Percentiles rank a stretch among this genome's conserved stretches.
phyloP scores from a whole-genome alignment of 2,797 vertebrate species.

The Loris lydekkerianus region DNA sequence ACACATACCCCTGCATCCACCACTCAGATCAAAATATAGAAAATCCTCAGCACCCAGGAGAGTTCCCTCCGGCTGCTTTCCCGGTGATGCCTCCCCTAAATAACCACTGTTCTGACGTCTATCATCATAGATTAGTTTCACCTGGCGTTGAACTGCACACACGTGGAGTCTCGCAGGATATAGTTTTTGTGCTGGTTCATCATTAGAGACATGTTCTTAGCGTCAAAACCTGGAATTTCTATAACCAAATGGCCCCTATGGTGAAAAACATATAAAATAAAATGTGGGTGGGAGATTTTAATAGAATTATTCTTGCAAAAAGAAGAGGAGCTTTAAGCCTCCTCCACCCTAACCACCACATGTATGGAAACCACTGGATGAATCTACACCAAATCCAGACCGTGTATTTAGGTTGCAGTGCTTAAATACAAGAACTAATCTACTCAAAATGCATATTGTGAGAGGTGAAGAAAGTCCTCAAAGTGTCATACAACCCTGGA shows the following conservation, averaged over 20 bases:
- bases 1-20: neutral
- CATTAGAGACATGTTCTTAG: neutral
- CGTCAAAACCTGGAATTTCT: neutral
- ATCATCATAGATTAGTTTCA: rapidly evolving
- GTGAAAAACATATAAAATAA: neutral
- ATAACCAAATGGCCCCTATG: neutral
- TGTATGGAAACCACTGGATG: neutral
- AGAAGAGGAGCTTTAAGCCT: neutral
- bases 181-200: neutral
- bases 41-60: neutral
- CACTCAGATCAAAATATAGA: neutral
- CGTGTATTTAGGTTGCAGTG: neutral
- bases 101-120: neutral
- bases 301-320: neutral
- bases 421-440: neutral
- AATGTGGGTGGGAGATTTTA: neutral
- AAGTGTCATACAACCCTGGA: neutral
- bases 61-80: neutral
- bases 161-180: neutral
- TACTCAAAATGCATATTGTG: neutral
- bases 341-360: neutral
- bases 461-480: neutral
- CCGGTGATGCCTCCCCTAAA: rapidly evolving
- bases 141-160: neutral
- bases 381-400: neutral